Percentiles rank a stretch among this genome's conserved stretches.
These are phyloP conservation scores for Nemotelus pantherinus DNA, from an alignment of 2,888 invertebrate genomes.

Conservation along the genomic window DNA sequence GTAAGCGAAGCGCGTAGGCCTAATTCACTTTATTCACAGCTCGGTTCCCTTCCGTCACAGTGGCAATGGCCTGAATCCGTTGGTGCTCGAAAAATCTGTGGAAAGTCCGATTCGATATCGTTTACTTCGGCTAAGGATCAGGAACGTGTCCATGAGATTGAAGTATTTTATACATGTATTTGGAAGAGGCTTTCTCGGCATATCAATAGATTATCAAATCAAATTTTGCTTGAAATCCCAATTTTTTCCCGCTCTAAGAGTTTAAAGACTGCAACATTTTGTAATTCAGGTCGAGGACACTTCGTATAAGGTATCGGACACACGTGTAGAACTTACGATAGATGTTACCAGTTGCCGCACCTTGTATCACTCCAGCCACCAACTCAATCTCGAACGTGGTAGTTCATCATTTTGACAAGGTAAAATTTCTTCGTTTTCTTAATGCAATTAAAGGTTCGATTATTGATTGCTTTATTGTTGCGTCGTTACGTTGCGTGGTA, in stretches of 20 bases:
- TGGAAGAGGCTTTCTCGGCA: no score
- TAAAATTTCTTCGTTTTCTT: constrained; percentile 32
- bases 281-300: no score
- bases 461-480: constrained; percentile 45
- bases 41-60: not conserved
- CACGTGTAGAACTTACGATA: no score
- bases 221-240: no score
- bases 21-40: constrained; percentile 26
- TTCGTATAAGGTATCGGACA: no score
- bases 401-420: constrained; percentile 42
- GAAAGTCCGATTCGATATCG: no score
- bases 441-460: constrained; percentile 40
- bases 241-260: no score
- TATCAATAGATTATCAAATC: no score
- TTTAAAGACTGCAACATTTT: no score
- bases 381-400: constrained; percentile 6
- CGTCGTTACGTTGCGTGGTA: constrained; percentile 15
- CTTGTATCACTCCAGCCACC: not conserved
- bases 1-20: constrained; percentile 32
- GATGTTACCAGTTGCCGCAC: constrained; percentile 4
- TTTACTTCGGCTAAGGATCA: no score
- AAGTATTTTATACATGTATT: no score
- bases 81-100: not conserved
- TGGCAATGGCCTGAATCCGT: not conserved
- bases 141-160: no score